phyloP scores from a whole-genome alignment of 2,113 vertebrate species.

The Lanius ludovicianus region DNA sequence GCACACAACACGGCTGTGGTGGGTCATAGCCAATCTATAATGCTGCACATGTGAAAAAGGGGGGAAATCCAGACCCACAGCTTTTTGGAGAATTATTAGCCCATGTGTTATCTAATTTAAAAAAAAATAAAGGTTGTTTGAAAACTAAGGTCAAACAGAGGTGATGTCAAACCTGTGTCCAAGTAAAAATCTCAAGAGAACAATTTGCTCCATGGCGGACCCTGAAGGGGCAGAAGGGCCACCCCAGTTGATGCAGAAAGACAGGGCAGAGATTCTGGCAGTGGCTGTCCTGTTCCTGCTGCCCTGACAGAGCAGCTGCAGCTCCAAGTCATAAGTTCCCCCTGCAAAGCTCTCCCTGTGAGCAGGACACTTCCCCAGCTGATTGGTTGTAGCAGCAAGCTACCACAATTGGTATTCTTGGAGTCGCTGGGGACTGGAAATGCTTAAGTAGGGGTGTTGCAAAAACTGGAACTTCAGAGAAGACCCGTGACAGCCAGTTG shows the following conservation, averaged over 20 bases:
- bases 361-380: background rate
- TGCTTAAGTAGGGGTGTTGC: background rate
- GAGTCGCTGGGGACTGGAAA: background rate
- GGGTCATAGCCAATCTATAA: background rate
- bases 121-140: background rate
- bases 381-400: background rate
- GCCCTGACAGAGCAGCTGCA: background rate
- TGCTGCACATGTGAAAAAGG: background rate
- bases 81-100: background rate
- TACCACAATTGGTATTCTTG: background rate
- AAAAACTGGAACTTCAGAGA: slow-evolving; percentile 12
- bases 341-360: background rate
- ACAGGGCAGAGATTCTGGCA: background rate
- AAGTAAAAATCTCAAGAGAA: background rate
- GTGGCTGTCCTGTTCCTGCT: background rate
- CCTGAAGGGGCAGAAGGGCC: background rate
- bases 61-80: background rate
- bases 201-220: accelerated
- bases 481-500: background rate
- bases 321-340: background rate
- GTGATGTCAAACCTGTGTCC: background rate
- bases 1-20: accelerated
- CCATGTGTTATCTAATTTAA: background rate
- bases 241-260: background rate
- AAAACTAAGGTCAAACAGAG: background rate